phyloP scores from a whole-genome alignment of 2,113 vertebrate species.

The Rutilus rutilus region DNA sequence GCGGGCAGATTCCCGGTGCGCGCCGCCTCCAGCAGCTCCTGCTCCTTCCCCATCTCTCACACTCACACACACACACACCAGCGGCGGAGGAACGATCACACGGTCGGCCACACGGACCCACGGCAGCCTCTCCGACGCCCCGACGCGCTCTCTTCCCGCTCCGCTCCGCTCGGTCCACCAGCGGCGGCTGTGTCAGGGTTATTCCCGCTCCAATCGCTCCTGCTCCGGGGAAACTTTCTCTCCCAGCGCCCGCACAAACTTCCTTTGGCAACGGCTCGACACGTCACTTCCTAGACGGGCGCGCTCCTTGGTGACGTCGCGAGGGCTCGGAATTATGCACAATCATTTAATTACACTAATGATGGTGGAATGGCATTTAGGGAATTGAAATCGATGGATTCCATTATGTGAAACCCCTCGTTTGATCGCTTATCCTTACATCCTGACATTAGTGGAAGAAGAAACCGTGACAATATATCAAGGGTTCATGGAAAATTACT shows the following conservation, averaged over 20 bases:
- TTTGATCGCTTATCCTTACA: background rate
- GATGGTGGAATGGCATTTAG: background rate
- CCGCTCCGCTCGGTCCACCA: slow-evolving; percentile 13
- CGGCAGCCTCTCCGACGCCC: slow-evolving; percentile 51
- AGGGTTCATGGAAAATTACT: background rate
- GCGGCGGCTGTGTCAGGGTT: slow-evolving; percentile 25
- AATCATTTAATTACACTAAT: slow-evolving; percentile 32
- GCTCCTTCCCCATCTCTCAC: slow-evolving; percentile 91
- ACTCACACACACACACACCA: background rate
- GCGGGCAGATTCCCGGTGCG: slow-evolving; percentile 92
- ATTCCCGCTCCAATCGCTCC: slow-evolving; percentile 55
- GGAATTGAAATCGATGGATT: slow-evolving; percentile 15
- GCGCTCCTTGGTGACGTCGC: slow-evolving; percentile 52
- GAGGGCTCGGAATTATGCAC: slow-evolving; percentile 2
- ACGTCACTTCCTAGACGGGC: slow-evolving; percentile 79
- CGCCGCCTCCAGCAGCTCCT: slow-evolving; percentile 95
- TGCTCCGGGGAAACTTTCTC: slow-evolving; percentile 73
- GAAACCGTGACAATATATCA: background rate
- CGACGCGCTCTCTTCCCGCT: slow-evolving; percentile 56
- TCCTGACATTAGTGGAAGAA: background rate
- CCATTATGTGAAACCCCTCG: background rate
- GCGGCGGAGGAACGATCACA: slow-evolving; percentile 49
- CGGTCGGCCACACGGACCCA: slow-evolving; percentile 61
- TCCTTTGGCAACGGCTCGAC: slow-evolving; percentile 72
- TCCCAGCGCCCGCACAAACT: slow-evolving; percentile 74